Evolutionary conservation across 2,797 vertebrate species (phyloP), one percentile per base, ranked within the genome.

Genomic region (Sphenodon punctatus): DNA sequence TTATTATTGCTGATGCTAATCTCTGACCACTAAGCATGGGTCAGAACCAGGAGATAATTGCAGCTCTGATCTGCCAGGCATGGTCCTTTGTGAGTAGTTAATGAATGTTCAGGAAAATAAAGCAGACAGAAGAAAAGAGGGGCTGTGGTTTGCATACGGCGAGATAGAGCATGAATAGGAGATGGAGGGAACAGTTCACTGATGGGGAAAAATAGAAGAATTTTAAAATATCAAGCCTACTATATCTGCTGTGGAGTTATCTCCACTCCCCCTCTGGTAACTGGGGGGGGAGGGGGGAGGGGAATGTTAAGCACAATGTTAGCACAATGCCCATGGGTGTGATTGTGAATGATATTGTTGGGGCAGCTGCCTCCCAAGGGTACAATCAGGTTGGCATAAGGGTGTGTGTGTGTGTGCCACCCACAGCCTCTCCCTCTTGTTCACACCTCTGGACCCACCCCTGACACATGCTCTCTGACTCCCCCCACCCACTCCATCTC

Each of bases 1-100:
- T 92, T 95, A 92, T 94, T 91, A 91, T 84, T 92, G 81, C 89
- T 92, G 94, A 94, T 93, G 90, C 67, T 93, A 93, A 95, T 94
- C 87, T 34, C 75, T 92, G 72, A 89, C 91, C 80, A 67, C 80
- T 85, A 88, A 95, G 91, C 88, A 90, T 17, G 64, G 93, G 89
- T 95, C 93, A 93, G 90, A 94, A 90, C 86, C 82, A 86, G 89
- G 88, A 95, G 88, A 93, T 94, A 94, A 94, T 89, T 93, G 90
- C 80, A 94, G 89, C 80, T 93, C 89, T 69, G 41, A 82, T 95
- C 84, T 66, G 74, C 78, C 91, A 93, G 89, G 78, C 91, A 86
- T 76, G 59, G 89, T 88, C 89, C 93, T 95, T 94, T 95, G 92
- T 95, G 93, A 95, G 87, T 77, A 91, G 79, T 88, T 93, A 94